Evolutionary conservation across 2,113 vertebrate genomes (phyloP).

Genomic region (Neolamprologus toae): DNA sequence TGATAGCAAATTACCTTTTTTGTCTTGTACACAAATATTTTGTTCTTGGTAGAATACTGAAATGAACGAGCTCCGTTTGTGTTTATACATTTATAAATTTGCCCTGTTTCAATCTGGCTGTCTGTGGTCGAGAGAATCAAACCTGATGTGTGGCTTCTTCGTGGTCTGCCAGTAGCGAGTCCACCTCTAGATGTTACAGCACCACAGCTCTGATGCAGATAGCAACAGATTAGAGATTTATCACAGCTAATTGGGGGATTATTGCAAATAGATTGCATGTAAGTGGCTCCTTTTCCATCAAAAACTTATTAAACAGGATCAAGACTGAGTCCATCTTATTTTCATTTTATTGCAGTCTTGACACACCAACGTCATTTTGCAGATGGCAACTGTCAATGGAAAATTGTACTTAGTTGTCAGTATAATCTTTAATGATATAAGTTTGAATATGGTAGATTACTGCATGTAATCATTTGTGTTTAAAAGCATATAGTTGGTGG

Average conservation of each 20-base stretch:
- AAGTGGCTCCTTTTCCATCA: not conserved
- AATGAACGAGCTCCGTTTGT: not conserved
- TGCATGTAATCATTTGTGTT: too few species aligned
- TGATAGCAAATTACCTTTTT: not conserved
- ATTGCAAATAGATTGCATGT: not conserved
- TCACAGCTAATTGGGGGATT: not conserved
- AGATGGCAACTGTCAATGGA: not conserved
- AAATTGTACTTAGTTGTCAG: too few species aligned
- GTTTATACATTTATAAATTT: not conserved
- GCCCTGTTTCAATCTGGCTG: not conserved
- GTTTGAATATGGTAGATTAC: too few species aligned
- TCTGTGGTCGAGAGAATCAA: not conserved
- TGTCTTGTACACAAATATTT: not conserved
- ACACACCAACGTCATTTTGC: not conserved
- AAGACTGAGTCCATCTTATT: not conserved
- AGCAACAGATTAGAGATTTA: not conserved
- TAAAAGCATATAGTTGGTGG: too few species aligned
- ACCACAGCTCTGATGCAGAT: not conserved
- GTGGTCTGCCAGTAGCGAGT: not conserved
- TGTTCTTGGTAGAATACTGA: not conserved
- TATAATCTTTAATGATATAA: too few species aligned
- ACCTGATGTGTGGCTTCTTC: not conserved
- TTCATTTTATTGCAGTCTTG: not conserved
- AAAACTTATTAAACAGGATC: not conserved
- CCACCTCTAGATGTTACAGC: not conserved